Percentiles rank a stretch among this genome's conserved stretches.
phyloP scores from a whole-genome alignment of 2,113 vertebrate genomes.

The Anhinga rufa region DNA sequence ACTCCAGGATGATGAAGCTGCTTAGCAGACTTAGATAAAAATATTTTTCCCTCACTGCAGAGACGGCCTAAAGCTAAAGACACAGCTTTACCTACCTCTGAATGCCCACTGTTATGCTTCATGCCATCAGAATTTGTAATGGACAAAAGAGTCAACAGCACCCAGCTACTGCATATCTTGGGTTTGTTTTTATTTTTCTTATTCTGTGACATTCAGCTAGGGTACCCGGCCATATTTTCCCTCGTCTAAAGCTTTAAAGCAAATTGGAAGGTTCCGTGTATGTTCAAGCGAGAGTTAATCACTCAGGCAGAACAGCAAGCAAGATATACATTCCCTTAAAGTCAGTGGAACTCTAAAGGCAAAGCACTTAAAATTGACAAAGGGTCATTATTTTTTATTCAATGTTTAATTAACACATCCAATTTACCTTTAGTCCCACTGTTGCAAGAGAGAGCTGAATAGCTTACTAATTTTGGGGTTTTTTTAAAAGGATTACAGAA shows the following conservation, averaged over 20 bases:
- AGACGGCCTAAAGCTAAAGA: not conserved
- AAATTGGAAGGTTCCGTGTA: not conserved
- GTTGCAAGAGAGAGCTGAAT: not conserved
- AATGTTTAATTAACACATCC: conserved; percentile 15
- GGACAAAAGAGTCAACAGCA: not conserved
- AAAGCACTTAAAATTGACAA: conserved; percentile 19
- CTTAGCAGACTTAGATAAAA: not conserved
- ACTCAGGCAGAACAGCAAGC: not conserved
- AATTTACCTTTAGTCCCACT: not conserved
- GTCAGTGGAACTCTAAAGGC: not conserved
- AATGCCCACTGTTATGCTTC: not conserved
- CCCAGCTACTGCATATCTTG: not conserved
- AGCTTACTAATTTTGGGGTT: not conserved
- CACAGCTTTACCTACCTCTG: not conserved
- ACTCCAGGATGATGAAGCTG: not conserved
- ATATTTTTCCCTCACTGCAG: not conserved
- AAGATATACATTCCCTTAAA: not conserved
- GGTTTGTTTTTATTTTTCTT: not conserved
- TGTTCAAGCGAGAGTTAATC: not conserved
- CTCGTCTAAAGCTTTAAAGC: not conserved
- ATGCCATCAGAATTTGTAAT: not conserved
- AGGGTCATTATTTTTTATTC: not conserved
- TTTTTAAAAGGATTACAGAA: not conserved
- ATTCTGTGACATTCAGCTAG: not conserved
- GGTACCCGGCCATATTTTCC: not conserved